Evolutionary conservation across 1,140 invertebrate species (phyloP).

Genomic region (Lineus longissimus): DNA sequence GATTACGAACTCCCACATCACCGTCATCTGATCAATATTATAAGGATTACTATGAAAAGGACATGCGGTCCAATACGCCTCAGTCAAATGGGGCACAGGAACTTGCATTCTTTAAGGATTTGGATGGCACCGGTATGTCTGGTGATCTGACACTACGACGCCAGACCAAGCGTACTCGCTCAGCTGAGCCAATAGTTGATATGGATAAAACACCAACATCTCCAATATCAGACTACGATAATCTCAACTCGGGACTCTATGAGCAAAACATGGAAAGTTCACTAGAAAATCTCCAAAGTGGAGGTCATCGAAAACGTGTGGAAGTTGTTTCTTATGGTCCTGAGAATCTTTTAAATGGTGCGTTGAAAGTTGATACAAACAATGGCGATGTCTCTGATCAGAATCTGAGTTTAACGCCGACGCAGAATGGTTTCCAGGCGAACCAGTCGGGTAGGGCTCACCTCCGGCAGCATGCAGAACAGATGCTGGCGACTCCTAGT

Average conservation of each 20-base stretch:
- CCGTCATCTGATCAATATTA: not conserved
- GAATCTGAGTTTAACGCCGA: too few relatives aligned
- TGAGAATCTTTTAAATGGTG: too few relatives aligned
- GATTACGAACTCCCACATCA: not conserved
- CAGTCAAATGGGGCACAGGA: not conserved
- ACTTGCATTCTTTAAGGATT: not conserved
- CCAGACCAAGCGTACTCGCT: not conserved
- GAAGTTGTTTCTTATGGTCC: too few relatives aligned
- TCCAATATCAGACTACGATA: not conserved
- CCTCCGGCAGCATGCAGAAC: too few relatives aligned
- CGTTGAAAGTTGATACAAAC: too few relatives aligned
- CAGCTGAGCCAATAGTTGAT: not conserved
- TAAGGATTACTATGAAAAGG: not conserved
- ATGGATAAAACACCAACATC: not conserved
- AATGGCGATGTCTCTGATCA: too few relatives aligned
- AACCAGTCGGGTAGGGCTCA: too few relatives aligned
- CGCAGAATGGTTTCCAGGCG: too few relatives aligned
- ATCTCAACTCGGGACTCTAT: not conserved
- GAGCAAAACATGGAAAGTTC: too few relatives aligned
- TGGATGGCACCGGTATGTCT: not conserved
- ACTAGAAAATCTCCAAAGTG: too few relatives aligned
- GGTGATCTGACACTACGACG: not conserved
- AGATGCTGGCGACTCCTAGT: too few relatives aligned
- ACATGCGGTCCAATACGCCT: not conserved
- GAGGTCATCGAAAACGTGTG: too few relatives aligned